Conservation (phyloP, 1,140 invertebrate genomes). For the Lasaia peninsularis region DNA sequence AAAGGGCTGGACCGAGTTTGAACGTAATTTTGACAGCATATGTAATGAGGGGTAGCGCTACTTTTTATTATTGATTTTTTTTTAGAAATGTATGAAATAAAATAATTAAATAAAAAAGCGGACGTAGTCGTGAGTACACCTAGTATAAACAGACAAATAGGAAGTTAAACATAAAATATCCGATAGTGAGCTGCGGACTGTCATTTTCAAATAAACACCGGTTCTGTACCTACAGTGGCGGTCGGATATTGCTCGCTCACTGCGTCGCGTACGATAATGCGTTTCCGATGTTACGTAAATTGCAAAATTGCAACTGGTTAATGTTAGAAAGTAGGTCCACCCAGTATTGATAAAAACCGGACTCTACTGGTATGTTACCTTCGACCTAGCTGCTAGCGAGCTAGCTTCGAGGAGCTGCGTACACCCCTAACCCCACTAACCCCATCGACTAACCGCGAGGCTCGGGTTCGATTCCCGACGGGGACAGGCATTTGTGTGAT, state of each 20-base stretch:
- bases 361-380: no score
- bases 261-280: conserved; percentile 51
- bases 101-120: not conserved
- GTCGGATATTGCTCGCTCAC: conserved; percentile 68
- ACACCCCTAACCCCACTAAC: no score
- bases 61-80: no score
- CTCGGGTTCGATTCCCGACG: no score
- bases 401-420: no score
- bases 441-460: no score
- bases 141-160: not conserved
- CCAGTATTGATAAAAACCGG: conserved; percentile 17
- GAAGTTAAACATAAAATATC: conserved; percentile 5
- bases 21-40: no score
- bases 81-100: no score
- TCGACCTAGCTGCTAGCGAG: no score
- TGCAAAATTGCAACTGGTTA: conserved; percentile 37
- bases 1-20: no score
- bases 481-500: no score
- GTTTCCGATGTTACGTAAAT: conserved; percentile 68
- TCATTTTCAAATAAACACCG: conserved; percentile 18
- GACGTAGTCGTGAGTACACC: not conserved
- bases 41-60: no score
- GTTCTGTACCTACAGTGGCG: conserved; percentile 27
- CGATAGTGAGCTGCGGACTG: not conserved
- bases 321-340: conserved; percentile 27